Percentiles rank a stretch among this genome's conserved stretches.
Evolutionary conservation across 1,140 invertebrate species (phyloP).

Genomic region (Colletes latitarsis): DNA sequence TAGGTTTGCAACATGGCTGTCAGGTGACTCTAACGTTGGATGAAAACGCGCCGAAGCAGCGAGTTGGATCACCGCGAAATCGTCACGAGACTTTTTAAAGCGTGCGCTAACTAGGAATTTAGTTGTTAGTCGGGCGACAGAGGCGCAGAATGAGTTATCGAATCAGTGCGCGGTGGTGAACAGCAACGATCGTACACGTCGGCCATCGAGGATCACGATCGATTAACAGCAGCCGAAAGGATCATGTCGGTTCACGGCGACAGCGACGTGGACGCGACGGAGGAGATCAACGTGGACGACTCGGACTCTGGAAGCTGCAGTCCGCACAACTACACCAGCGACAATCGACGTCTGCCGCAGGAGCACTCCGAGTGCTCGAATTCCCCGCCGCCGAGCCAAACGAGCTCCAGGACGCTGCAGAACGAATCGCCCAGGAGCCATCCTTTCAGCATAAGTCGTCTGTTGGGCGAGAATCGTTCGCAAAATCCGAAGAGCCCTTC

Average conservation of each 20-base stretch:
- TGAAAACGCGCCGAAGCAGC: neutral
- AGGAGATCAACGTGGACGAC: constrained; percentile 79
- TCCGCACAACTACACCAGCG: constrained; percentile 66
- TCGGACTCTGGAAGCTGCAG: constrained; percentile 77
- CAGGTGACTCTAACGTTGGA: neutral
- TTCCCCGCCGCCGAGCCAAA: constrained; percentile 66
- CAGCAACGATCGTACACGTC: rapidly evolving
- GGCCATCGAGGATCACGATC: too few species aligned
- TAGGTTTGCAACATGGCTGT: constrained; percentile 31
- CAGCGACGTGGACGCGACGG: constrained; percentile 76
- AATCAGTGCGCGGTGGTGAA: neutral
- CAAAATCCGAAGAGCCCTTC: constrained; percentile 67
- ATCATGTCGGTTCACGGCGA: constrained; percentile 77
- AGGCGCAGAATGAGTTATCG: constrained; percentile 15
- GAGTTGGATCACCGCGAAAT: neutral
- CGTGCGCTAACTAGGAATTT: neutral
- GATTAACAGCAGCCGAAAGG: neutral
- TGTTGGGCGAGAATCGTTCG: constrained; percentile 75
- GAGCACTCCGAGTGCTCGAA: constrained; percentile 73
- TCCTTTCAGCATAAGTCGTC: constrained; percentile 82
- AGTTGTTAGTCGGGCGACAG: neutral
- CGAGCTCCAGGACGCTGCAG: constrained; percentile 66
- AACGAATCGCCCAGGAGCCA: constrained; percentile 75
- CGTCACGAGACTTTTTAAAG: too few species aligned
- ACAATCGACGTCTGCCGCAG: constrained; percentile 49